Evolutionary conservation across 1,140 invertebrate species (phyloP).

Genomic region (Bombus consobrinus): DNA sequence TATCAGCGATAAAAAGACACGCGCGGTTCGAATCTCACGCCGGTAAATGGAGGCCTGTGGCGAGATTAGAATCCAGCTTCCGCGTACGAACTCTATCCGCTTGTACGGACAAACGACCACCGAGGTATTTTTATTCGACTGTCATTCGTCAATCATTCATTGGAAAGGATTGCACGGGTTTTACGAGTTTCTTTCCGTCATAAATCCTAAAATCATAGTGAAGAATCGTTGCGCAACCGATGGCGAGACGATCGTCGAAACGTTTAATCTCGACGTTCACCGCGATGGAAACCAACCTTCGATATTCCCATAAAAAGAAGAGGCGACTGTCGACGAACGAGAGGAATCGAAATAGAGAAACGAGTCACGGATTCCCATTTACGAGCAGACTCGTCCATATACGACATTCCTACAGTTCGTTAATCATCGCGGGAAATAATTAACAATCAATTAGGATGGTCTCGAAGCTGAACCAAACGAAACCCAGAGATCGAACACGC

Average conservation of each 20-base stretch:
- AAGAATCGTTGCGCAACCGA: neutral
- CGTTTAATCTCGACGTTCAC: neutral
- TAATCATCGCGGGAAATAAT: constrained; percentile 19
- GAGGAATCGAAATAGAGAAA: neutral
- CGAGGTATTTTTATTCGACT: neutral
- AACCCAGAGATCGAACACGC: neutral
- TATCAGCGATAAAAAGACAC: constrained; percentile 74
- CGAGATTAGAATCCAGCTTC: constrained; percentile 23
- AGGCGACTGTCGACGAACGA: no score
- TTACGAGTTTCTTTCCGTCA: neutral
- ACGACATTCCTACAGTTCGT: neutral
- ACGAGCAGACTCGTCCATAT: neutral
- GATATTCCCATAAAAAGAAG: neutral
- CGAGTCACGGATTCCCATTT: neutral
- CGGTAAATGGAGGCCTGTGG: constrained; percentile 2
- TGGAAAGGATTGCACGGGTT: neutral
- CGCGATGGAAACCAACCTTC: neutral
- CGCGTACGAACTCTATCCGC: constrained; percentile 11
- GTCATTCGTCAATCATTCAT: constrained; percentile 5
- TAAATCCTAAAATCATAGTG: neutral
- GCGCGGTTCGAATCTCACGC: constrained; percentile 5
- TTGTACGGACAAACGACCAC: neutral
- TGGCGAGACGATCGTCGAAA: neutral
- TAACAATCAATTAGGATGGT: constrained; percentile 25
- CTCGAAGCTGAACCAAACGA: neutral